A percentile compares a stretch with the other conserved stretches of the same genome.
Evolutionary conservation across 2,888 invertebrate genomes (phyloP).

Genomic region (Caenorhabditis auriculariae): DNA sequence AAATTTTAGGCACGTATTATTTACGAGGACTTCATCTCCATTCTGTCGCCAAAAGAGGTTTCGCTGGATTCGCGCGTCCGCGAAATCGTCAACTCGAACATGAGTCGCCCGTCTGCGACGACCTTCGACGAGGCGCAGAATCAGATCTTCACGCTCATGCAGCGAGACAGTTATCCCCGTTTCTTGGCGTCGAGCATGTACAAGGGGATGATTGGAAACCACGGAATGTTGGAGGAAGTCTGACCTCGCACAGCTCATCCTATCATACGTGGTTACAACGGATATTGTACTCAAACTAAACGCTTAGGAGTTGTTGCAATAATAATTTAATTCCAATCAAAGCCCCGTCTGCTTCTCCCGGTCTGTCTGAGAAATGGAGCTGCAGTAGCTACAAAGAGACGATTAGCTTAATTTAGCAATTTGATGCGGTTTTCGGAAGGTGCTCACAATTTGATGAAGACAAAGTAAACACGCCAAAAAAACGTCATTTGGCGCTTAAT

Average conservation of each 20-base stretch:
- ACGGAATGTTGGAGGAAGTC: conserved; percentile 31
- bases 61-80: conserved; percentile 96
- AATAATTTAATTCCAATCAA: too few species aligned
- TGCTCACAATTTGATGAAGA: too few species aligned
- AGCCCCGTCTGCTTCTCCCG: too few species aligned
- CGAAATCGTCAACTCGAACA: conserved; percentile 95
- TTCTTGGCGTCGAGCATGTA: conserved; percentile 87
- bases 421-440: too few species aligned
- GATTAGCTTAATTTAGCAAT: too few species aligned
- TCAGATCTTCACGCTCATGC: conserved; percentile 99
- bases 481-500: too few species aligned
- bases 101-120: conserved; percentile 77
- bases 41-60: conserved; percentile 97
- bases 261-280: too few species aligned
- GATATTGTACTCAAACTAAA: too few species aligned
- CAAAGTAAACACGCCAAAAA: too few species aligned
- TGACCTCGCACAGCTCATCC: conserved; percentile 3
- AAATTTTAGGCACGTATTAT: conserved; percentile 40
- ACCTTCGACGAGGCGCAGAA: conserved; percentile 99
- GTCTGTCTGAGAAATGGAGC: too few species aligned
- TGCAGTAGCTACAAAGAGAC: too few species aligned
- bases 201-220: conserved; percentile 73
- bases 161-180: conserved; percentile 95
- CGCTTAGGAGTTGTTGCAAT: too few species aligned
- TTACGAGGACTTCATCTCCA: conserved; percentile 95